These are phyloP conservation scores for Umimayanthus chanpuru DNA, from an alignment of 92 coral and sea anemone genomes.

Conservation along the genomic window DNA sequence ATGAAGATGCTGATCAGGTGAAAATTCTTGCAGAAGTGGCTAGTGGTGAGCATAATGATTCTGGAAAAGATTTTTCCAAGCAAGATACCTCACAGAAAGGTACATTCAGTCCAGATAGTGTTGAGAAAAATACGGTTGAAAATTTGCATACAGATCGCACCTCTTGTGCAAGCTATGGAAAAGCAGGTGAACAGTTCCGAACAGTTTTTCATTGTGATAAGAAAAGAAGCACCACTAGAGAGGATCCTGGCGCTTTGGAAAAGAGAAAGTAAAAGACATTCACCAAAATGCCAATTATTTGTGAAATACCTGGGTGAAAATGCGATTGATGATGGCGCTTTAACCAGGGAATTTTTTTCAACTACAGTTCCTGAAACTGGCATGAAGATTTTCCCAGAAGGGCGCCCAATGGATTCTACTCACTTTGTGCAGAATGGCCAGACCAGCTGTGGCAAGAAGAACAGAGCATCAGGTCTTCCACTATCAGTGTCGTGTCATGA, in stretches of 20 bases:
- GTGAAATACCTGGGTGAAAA: conserved; percentile 38
- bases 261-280: conserved; percentile 59
- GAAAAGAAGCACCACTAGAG: conserved; percentile 58
- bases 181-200: conserved; percentile 43
- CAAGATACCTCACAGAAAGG: conserved; percentile 26
- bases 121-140: conserved; percentile 31
- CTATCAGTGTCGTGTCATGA: too few species aligned
- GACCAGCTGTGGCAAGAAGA: too few species aligned
- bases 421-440: conserved; percentile 48
- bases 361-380: conserved; percentile 34
- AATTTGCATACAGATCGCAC: conserved; percentile 17
- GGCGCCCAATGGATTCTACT: conserved; percentile 48
- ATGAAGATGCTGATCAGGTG: conserved; percentile 20
- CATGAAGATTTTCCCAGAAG: conserved; percentile 39
- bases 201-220: conserved; percentile 47
- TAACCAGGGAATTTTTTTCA: conserved; percentile 46
- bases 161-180: conserved; percentile 44
- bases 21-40: conserved; percentile 4
- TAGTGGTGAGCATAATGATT: conserved; percentile 18
- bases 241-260: conserved; percentile 64
- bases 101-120: conserved; percentile 16
- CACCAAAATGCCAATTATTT: conserved; percentile 42
- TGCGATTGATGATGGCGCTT: conserved; percentile 48
- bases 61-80: conserved; percentile 6
- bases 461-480: too few species aligned